Evolutionary conservation across 2,888 invertebrate genomes (phyloP), one percentile per base, ranked within the genome.

Genomic region (Sphaeridia pumilis): DNA sequence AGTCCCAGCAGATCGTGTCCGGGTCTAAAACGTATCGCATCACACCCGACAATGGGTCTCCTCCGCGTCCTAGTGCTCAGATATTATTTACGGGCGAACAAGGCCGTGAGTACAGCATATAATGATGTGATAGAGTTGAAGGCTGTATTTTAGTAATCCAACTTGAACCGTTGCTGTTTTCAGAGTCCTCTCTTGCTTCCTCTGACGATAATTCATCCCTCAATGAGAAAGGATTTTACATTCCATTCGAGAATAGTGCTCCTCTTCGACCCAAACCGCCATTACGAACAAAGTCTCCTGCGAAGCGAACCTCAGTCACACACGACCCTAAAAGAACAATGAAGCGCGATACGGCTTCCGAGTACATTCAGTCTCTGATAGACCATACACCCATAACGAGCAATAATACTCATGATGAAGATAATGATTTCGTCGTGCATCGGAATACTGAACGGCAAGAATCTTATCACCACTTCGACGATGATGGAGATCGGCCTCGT

Each of bases 211-310:
- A 50, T 46, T 38, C 54, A 43, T 53, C 48, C 7, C 36, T 53
- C 14, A 60, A 63, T 35, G 67, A 67, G 42, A 66, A 67, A 57
- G 73, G 73, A 14, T 94, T 94, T 73, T 93, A 93, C 71, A 88
- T 94, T 68, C 87, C 89, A 47, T 90, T 94, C 69, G 90, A 90
- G 69, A 83, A 85, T 69, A 87, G 87, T 53, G 82, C 82, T 66
- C 88, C 89, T 17, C 87, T 86, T 69, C 77, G 88, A 67, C 87
- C 89, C 17, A 92, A 92, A 70, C 92, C 90, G 1, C 87, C 87
- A 17, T 73, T 90, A 49, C 75, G 89, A 60, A 63, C 65, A 12
- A 65, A 66, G 28, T 60, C 61, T 5, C 60, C 60, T 5, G 55
- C 60, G 1, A 62, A 62, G 50, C 47, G 57, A 24, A 50, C 57